Base-by-base conservation (phyloP, 2,113 vertebrate genomes). In the Ageneiosus marmoratus region DNA sequence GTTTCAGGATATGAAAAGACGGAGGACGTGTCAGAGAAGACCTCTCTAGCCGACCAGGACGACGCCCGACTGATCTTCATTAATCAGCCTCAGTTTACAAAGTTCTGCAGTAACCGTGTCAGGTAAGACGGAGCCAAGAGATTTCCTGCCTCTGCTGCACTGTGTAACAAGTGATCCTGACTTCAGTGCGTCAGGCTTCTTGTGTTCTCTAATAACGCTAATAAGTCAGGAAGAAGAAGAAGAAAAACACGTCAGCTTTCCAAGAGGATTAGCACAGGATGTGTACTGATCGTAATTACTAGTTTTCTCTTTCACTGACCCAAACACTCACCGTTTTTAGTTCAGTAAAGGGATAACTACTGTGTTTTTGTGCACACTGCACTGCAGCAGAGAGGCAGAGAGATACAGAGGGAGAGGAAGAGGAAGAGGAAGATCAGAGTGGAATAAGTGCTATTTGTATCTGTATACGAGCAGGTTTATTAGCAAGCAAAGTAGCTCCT, bases 21-120 rank as follows among this genome's bases (percentile, higher is more conserved):
- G 0, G 97, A 98, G 86, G 97, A 99, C 86, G 90, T 94, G 5
- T 95, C 97, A 41, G 97, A 97, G 87, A 99, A 97, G 93, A 98
- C 98, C 3, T 97, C 97, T 0, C 88, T 99, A 83, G 98, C 97
- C 89, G 97, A 99, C 91, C 96, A 97, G 92, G 97, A 98, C 80
- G 97, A 99, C 91, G 89, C 96, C 50, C 94, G 98, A 89, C 92
- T 95, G 82, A 97, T 99, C 91, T 95, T 97, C 91, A 96, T 99
- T 92, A 98, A 97, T 90, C 97, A 96, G 86, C 97, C 95, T 2
- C 98, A 99, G 91, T 93, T 97, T 85, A 95, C 95, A 20, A 99
- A 97, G 90, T 99, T 98, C 93, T 99, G 98, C 94, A 95, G 90
- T 92, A 99, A 99, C 86, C 95, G 95, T 69, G 96, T 99, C 94